These are phyloP conservation scores for Phrynosoma platyrhinos DNA, from an alignment of 2,113 vertebrate genomes.

Conservation along the genomic window DNA sequence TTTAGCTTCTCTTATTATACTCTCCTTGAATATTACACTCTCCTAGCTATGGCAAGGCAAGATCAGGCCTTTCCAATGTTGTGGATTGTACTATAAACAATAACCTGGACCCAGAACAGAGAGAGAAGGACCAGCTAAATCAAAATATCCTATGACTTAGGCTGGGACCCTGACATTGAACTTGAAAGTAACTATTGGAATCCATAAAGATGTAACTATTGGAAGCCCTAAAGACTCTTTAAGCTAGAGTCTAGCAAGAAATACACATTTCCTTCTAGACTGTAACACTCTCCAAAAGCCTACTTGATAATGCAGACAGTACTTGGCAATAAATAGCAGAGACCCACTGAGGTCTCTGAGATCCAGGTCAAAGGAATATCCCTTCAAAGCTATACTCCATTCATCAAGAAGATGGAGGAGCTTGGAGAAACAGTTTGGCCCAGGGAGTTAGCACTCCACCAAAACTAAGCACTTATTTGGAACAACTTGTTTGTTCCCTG, in stretches of 20 bases:
- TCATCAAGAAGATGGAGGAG: too few species aligned
- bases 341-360: not conserved
- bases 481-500: not conserved
- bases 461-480: not conserved
- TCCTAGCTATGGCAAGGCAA: not conserved
- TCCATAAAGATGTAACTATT: not conserved
- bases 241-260: not conserved
- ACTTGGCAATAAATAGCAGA: not conserved
- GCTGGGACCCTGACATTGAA: not conserved
- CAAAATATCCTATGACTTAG: not conserved
- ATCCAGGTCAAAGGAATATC: not conserved
- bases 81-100: not conserved
- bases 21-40: not conserved
- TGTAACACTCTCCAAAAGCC: not conserved
- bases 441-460: not conserved
- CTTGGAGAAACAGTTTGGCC: not conserved
- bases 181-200: not conserved
- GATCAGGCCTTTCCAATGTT: not conserved
- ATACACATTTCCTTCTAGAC: not conserved
- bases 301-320: not conserved
- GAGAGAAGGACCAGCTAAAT: not conserved
- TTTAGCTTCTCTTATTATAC: not conserved
- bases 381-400: not conserved
- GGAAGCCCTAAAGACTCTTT: too few species aligned
- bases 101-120: not conserved